These are phyloP conservation scores for Chamaea fasciata DNA, from an alignment of 2,113 vertebrate genomes.

Conservation along the genomic window DNA sequence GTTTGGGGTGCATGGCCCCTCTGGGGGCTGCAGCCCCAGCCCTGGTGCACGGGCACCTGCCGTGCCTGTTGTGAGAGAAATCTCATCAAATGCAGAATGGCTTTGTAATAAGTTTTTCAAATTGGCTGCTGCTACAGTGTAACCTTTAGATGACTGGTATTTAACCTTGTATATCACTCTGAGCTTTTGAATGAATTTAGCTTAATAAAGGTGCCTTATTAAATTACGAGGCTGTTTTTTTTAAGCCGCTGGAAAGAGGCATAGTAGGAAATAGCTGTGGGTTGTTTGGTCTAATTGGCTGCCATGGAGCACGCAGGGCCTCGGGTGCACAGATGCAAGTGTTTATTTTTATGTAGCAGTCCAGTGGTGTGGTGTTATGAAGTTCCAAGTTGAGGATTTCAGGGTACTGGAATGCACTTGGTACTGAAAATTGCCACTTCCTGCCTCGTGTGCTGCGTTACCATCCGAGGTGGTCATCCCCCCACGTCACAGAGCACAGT, in stretches of 20 bases:
- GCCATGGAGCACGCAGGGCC: not conserved
- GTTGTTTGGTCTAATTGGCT: conserved; percentile 53
- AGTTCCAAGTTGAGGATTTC: not conserved
- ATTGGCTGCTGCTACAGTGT: conserved; percentile 51
- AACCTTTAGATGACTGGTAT: conserved; percentile 51
- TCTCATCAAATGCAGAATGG: conserved; percentile 54
- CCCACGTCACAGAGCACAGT: not conserved
- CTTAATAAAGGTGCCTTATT: conserved; percentile 54
- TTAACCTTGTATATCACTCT: conserved; percentile 66
- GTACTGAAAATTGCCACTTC: not conserved
- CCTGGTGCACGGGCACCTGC: fast-evolving
- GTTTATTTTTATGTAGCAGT: not conserved
- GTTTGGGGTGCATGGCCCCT: not conserved
- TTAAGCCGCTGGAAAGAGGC: not conserved
- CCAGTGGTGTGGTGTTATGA: not conserved
- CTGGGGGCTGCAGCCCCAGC: not conserved
- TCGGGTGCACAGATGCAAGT: not conserved
- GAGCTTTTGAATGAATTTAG: conserved; percentile 53
- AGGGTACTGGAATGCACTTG: not conserved
- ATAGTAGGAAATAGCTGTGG: conserved; percentile 39
- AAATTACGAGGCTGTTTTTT: conserved; percentile 37
- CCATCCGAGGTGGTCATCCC: not conserved
- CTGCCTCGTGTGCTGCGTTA: not conserved
- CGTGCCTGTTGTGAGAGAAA: conserved; percentile 8
- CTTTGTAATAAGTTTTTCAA: conserved; percentile 64